Percentiles rank a stretch among this genome's conserved stretches.
phyloP scores from a whole-genome alignment of 1,140 invertebrate genomes.

The Melipona quadrifasciata region DNA sequence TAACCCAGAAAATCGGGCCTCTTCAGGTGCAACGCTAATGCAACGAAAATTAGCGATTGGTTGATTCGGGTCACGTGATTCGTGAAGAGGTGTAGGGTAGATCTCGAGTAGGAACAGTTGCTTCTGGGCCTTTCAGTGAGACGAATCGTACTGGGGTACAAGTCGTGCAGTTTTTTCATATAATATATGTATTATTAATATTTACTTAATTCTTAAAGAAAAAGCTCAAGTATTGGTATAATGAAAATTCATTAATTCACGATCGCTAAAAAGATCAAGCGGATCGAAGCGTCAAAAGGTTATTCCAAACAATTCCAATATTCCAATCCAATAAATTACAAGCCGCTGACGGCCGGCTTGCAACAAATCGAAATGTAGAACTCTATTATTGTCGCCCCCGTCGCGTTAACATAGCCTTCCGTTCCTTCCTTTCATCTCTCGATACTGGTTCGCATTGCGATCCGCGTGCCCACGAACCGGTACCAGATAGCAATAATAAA shows the following conservation, averaged over 20 bases:
- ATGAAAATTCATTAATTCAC: background rate
- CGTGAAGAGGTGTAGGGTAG: too few species aligned
- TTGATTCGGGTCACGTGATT: too few species aligned
- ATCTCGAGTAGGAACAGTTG: too few species aligned
- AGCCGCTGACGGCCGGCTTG: background rate
- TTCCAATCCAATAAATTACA: background rate
- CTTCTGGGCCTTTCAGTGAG: too few species aligned
- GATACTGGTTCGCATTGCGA: constrained; percentile 19
- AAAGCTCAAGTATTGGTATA: too few species aligned
- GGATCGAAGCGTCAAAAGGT: background rate
- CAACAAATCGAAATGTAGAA: constrained; percentile 18
- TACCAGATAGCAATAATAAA: constrained; percentile 25
- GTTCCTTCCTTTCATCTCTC: constrained; percentile 14
- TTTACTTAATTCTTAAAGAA: too few species aligned
- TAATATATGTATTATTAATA: too few species aligned
- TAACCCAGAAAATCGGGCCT: too few species aligned
- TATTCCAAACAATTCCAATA: constrained; percentile 8
- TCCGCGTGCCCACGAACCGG: constrained; percentile 19
- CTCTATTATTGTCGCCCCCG: constrained; percentile 24
- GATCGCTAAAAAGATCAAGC: background rate
- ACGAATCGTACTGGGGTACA: too few species aligned
- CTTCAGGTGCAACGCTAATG: too few species aligned
- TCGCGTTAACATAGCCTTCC: constrained; percentile 19
- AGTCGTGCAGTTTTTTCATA: too few species aligned
- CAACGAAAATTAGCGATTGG: too few species aligned